phyloP scores from a whole-genome alignment of 2,113 vertebrate species.

The Clarias magur region DNA sequence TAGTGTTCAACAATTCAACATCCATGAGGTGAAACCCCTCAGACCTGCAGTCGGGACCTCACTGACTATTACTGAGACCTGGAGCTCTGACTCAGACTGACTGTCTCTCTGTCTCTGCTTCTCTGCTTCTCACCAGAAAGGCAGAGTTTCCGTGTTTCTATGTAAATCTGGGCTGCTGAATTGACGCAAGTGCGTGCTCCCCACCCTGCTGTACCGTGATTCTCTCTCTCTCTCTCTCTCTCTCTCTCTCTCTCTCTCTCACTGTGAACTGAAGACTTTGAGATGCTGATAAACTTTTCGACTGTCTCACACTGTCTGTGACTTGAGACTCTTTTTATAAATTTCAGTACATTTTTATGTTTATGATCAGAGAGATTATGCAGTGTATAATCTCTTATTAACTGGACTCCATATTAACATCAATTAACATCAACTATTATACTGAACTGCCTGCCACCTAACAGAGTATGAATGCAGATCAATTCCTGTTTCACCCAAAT shows the following conservation, averaged over 20 bases:
- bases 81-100: not conserved
- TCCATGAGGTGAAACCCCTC: no score
- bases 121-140: not conserved
- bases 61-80: not conserved
- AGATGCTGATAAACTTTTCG: not conserved
- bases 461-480: no score
- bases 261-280: not conserved
- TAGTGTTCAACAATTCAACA: not conserved
- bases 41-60: not conserved
- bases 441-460: no score
- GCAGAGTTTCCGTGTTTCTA: not conserved
- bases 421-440: no score
- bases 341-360: not conserved
- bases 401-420: no score
- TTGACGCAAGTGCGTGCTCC: not conserved
- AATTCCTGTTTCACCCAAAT: no score
- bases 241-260: no score
- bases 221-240: no score
- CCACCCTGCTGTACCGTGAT: not conserved
- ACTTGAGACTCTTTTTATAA: not conserved
- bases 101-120: no score
- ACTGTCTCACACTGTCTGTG: not conserved
- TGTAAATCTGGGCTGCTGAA: not conserved
- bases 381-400: no score
- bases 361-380: not conserved